Evolutionary conservation across 2,888 invertebrate genomes (phyloP), one percentile per base, ranked within the genome.

Genomic region (Polylopha cassiicola): DNA sequence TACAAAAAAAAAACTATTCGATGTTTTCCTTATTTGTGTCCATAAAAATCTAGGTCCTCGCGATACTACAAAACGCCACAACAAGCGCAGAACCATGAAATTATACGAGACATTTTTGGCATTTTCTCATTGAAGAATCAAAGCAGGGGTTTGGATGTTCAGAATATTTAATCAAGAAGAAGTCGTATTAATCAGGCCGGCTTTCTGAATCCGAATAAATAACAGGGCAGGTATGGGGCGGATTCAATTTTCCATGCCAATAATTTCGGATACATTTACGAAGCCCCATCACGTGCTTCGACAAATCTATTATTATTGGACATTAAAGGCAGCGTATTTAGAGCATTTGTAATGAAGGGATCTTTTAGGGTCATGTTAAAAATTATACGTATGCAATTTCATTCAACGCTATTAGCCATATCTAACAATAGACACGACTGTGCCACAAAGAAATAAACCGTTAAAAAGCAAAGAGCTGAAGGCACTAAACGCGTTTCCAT

Each of bases 91-190:
- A n/a, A 13, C 21, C 29, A 26, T 36, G 10, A 24, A 31, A 29
- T 20, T 23, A 39, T 20, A 21, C 8, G 44, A 58, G 60, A 56
- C 52, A 55, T 58, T 63, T 55, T 57, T 52, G 43, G 29, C 51
- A 51, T 53, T 48, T 34, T 44, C 45, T 43, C 48, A 38, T 38
- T n/a, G 29, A 38, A 32, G 52, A 61, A 61, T 58, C 60, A 60
- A 64, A 55, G 48, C 44, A 39, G 38, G 49, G 39, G 39, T 44
- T 47, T 31, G 28, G 44, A 54, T 57, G 58, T 65, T 61, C 41
- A 46, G 58, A 55, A 64, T 65, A 61, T 63, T 65, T 63, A 63
- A 69, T 70, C 63, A 57, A 39, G 46, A 49, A 48, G 46, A 51
- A 57, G 46, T 49, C 47, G 44, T 55, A 55, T 58, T 64, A 62